A percentile compares a stretch with the other conserved stretches of the same genome.
phyloP scores from a whole-genome alignment of 2,113 vertebrate species.

The Oceanites oceanicus region DNA sequence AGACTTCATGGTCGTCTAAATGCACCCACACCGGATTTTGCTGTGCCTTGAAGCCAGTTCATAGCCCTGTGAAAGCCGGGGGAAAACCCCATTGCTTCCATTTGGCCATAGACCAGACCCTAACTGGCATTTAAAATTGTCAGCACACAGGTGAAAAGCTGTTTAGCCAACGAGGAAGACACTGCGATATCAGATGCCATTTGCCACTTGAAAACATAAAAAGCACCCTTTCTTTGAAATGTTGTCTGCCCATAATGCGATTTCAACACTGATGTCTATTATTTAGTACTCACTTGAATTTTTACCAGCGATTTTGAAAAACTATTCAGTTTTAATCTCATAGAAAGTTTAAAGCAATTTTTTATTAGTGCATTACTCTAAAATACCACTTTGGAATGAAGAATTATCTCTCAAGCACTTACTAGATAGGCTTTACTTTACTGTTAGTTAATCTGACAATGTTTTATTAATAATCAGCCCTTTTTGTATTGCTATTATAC shows the following conservation, averaged over 20 bases:
- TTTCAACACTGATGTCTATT: neutral
- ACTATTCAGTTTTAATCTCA: neutral
- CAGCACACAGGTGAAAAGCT: neutral
- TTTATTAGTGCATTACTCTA: slow-evolving; percentile 46
- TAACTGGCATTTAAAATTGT: neutral
- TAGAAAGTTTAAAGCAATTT: slow-evolving; percentile 53
- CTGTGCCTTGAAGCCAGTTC: neutral
- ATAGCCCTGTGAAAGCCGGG: neutral
- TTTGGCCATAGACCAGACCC: neutral
- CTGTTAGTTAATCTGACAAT: slow-evolving; percentile 52
- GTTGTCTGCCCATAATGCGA: neutral
- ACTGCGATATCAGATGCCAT: neutral
- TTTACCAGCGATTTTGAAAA: neutral
- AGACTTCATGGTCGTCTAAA: neutral
- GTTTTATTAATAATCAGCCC: slow-evolving; percentile 61
- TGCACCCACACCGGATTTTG: neutral
- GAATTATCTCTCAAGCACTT: slow-evolving; percentile 55
- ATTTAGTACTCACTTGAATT: neutral
- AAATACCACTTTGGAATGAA: slow-evolving; percentile 51
- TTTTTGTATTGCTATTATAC: slow-evolving; percentile 48
- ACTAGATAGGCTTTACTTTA: slow-evolving; percentile 53
- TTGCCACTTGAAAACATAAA: slow-evolving; percentile 14
- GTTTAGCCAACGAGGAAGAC: neutral
- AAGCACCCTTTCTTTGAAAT: slow-evolving; percentile 10
- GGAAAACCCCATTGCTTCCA: neutral